Conservation (phyloP, 2,113 vertebrate species). For the Aviceda subcristata region DNA sequence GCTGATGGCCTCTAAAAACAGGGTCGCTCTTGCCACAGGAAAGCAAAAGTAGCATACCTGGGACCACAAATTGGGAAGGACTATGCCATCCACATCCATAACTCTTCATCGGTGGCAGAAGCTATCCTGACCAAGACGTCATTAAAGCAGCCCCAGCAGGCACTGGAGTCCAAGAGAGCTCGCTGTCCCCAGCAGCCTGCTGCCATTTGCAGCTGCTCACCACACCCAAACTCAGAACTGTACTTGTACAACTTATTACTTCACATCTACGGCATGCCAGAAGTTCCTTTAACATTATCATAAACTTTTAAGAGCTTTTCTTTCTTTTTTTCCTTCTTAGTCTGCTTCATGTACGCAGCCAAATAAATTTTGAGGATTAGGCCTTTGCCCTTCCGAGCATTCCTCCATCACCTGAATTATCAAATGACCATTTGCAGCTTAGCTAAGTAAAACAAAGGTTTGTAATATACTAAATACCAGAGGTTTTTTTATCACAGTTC, state of each 20-base stretch:
- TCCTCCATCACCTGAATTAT: not conserved
- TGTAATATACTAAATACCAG: not conserved
- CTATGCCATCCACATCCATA: not conserved
- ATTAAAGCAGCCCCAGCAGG: not conserved
- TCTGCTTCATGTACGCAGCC: not conserved
- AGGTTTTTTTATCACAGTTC: conserved; percentile 3
- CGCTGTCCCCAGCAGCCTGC: not conserved
- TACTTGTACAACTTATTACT: not conserved
- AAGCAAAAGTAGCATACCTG: not conserved
- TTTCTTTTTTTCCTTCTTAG: too few species aligned
- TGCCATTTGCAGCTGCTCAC: not conserved
- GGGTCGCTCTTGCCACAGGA: not conserved
- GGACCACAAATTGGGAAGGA: not conserved
- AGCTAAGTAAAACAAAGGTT: not conserved
- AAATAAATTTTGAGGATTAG: not conserved
- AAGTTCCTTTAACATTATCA: not conserved
- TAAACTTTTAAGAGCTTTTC: not conserved
- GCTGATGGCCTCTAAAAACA: not conserved
- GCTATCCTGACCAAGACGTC: not conserved
- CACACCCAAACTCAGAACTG: not conserved
- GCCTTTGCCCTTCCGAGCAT: not conserved
- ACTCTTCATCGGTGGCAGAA: not conserved
- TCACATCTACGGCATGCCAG: not conserved
- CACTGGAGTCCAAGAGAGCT: not conserved
- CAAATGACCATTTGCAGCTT: not conserved